phyloP scores from a whole-genome alignment of 2,888 invertebrate genomes.

The Oxystoma pomonae region DNA sequence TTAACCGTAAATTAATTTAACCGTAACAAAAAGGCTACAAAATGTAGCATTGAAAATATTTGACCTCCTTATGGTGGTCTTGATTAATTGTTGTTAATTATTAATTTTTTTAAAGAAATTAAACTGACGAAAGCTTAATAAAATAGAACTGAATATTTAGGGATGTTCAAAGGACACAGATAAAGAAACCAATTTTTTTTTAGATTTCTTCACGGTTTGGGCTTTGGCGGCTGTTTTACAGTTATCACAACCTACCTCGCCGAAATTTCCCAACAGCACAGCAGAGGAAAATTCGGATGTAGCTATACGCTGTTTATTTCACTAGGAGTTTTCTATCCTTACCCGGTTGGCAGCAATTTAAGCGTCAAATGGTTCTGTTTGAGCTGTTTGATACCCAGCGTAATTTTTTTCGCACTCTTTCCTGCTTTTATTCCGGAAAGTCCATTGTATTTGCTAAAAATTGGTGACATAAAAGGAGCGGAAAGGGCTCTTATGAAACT shows the following conservation, averaged over 20 bases:
- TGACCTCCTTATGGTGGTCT: no score
- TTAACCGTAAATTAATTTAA: no score
- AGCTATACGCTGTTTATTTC: slow-evolving; percentile 35
- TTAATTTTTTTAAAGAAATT: not conserved
- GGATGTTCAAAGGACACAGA: no score
- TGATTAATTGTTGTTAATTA: no score
- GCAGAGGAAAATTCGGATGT: slow-evolving; percentile 68
- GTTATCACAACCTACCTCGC: slow-evolving; percentile 81
- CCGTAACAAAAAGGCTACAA: no score
- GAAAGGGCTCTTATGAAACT: slow-evolving; percentile 47
- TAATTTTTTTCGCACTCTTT: slow-evolving; percentile 28
- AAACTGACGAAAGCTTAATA: no score
- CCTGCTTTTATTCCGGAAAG: slow-evolving; percentile 30
- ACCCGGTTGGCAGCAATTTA: slow-evolving; percentile 29
- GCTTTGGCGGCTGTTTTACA: slow-evolving; percentile 64
- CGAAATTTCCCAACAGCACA: slow-evolving; percentile 75
- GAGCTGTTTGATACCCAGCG: slow-evolving; percentile 25
- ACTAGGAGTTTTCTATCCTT: slow-evolving; percentile 29
- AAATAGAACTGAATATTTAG: no score
- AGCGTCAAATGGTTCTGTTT: slow-evolving; percentile 28
- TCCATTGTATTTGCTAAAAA: slow-evolving; percentile 30
- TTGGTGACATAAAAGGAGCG: slow-evolving; percentile 58
- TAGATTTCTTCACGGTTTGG: slow-evolving; percentile 58
- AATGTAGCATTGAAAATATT: no score
- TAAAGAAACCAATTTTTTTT: no score